Base-by-base conservation (phyloP, 2,113 vertebrate species). In the Athene noctua region DNA sequence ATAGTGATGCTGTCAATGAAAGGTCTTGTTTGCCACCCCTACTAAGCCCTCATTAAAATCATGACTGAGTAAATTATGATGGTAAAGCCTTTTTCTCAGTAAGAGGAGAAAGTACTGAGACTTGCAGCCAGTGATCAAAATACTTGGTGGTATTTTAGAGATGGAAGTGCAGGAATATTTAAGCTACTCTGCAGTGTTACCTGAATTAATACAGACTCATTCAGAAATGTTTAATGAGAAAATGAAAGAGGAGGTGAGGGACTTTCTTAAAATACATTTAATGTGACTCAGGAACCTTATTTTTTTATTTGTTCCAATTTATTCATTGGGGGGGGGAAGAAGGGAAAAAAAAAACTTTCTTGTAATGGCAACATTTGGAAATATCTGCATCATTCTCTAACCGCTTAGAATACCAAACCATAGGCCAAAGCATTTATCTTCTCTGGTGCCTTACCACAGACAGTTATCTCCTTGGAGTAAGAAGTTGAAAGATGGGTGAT, bases 401-500 rank as follows among this genome's bases (percentile, higher is more conserved):
- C 13, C 9, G 73, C 32, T 73, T 15, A 57, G 32, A 83, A 11
- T 79, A 95, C 40, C 80, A 88, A 22, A 25, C 32, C 1, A 1
- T 36, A 70, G 47, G 63, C 71, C 57, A 90, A 71, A 90, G 62
- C 6, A 5, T 65, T 52, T 74, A 58, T 49, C 25, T 75, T 26
- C 38, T 47, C 25, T 78, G 62, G 57, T 49, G 93, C 83, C 98
- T 98, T 97, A 99, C 99, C 99, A 88, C 99, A 99, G 74, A 99
- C 94, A 18, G 99, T 99, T 96, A 99, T 98, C 86, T 99, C 99
- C 94, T 98, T 99, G 92, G 98, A 97, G 88, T 98, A 99, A 78
- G 98, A 98, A 52, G 99, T 99, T 6, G 98, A 98, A 96, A 99
- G 42, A 46, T 98, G 98, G 74, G 93, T 98, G 96, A 99, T 98